These are phyloP conservation scores for Gortyna flavago DNA, from an alignment of 2,888 invertebrate species.

Conservation along the genomic window DNA sequence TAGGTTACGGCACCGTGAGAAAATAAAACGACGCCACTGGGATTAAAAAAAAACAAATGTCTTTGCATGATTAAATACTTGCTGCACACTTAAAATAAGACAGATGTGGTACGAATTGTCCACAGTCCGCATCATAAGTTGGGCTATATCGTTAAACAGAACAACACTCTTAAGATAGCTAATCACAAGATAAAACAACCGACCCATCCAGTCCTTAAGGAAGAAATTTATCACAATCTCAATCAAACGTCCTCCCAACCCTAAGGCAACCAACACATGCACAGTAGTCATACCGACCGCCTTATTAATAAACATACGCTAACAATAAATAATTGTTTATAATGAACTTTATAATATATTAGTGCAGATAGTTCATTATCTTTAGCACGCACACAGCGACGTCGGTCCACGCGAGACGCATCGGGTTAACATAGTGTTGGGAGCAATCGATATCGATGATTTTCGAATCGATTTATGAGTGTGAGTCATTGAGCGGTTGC, in stretches of 20 bases:
- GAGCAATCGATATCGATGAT: slow-evolving; percentile 40
- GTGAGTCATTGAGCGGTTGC: slow-evolving; percentile 37
- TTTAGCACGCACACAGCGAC: slow-evolving; percentile 83
- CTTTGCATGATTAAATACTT: background rate
- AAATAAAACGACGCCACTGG: background rate
- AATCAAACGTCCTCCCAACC: slow-evolving; percentile 63
- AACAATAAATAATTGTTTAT: slow-evolving; percentile 91
- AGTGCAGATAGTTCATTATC: slow-evolving; percentile 90
- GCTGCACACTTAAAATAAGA: background rate
- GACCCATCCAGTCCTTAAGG: slow-evolving; percentile 28
- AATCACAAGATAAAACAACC: slow-evolving; percentile 16
- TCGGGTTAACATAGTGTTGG: slow-evolving; percentile 67
- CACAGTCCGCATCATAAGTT: background rate
- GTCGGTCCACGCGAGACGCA: slow-evolving; percentile 74
- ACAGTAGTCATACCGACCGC: slow-evolving; percentile 86
- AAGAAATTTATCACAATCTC: slow-evolving; percentile 48
- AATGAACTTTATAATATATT: slow-evolving; percentile 91
- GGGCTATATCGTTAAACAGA: background rate
- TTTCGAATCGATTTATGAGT: slow-evolving; percentile 25
- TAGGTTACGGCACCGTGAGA: background rate
- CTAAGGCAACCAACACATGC: slow-evolving; percentile 79
- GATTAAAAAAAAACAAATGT: background rate
- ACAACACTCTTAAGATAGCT: background rate
- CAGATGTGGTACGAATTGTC: background rate
- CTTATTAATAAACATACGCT: slow-evolving; percentile 90